These are phyloP conservation scores for Gadopsis marmoratus DNA, from an alignment of 2,797 vertebrate species.

Conservation along the genomic window DNA sequence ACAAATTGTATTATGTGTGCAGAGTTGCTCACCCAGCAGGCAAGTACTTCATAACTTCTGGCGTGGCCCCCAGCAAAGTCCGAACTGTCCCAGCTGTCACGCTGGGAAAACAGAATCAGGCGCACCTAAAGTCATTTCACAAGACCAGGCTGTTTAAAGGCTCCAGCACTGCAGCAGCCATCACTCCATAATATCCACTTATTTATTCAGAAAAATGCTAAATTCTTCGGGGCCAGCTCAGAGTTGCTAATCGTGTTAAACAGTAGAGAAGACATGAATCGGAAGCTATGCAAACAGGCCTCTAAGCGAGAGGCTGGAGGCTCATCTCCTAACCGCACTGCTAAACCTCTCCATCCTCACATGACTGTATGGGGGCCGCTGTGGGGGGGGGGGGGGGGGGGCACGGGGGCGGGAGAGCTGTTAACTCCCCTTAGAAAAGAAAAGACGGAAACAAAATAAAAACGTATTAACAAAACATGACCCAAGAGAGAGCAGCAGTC, in stretches of 20 bases:
- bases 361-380: slow-evolving; percentile 31
- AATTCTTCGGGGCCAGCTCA: slow-evolving; percentile 48
- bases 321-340: slow-evolving; percentile 54
- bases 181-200: slow-evolving; percentile 41
- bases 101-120: slow-evolving; percentile 68
- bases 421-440: slow-evolving; percentile 31
- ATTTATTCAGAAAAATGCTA: slow-evolving; percentile 60
- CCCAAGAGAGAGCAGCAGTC: slow-evolving; percentile 21
- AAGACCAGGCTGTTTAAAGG: slow-evolving; percentile 36
- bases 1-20: slow-evolving; percentile 61
- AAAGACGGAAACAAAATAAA: slow-evolving; percentile 27
- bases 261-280: slow-evolving; percentile 63
- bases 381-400: slow-evolving; percentile 31
- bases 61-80: slow-evolving; percentile 69
- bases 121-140: slow-evolving; percentile 70
- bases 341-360: slow-evolving; percentile 53
- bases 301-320: slow-evolving; percentile 52
- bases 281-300: slow-evolving; percentile 65
- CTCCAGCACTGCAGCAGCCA: slow-evolving; percentile 49
- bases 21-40: slow-evolving; percentile 61
- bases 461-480: slow-evolving; percentile 40
- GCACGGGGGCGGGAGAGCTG: slow-evolving; percentile 26
- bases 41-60: slow-evolving; percentile 61
- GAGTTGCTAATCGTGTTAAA: slow-evolving; percentile 73
- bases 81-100: slow-evolving; percentile 67